phyloP scores from a whole-genome alignment of 2,797 vertebrate genomes.

The Halcyon chelicuti region DNA sequence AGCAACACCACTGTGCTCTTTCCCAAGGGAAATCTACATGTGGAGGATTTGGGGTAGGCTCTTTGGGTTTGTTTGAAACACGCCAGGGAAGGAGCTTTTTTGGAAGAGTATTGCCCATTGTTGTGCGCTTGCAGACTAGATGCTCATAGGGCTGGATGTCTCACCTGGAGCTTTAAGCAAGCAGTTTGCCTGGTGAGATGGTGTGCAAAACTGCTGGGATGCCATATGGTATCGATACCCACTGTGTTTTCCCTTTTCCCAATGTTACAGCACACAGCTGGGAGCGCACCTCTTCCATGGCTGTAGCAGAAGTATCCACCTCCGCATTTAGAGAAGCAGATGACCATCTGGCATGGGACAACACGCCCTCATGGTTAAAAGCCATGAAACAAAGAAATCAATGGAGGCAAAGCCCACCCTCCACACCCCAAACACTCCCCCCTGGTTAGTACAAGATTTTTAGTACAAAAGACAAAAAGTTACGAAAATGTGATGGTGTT shows the following conservation, averaged over 20 bases:
- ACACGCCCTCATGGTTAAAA: background rate
- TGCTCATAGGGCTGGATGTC: accelerated
- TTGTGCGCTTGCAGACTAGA: background rate
- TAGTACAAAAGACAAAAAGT: background rate
- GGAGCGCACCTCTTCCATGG: background rate
- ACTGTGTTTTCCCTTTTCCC: background rate
- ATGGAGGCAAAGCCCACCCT: background rate
- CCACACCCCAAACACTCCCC: background rate
- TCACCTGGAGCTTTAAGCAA: background rate
- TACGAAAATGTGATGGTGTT: background rate
- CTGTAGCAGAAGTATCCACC: background rate
- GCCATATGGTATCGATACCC: background rate
- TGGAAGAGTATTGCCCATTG: background rate
- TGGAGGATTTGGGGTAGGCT: background rate
- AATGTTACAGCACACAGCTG: accelerated
- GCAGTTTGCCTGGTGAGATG: background rate
- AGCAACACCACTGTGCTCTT: background rate
- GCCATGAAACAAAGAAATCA: background rate
- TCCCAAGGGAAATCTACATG: background rate
- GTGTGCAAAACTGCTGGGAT: background rate
- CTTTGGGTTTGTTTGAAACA: background rate
- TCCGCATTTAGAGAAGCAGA: background rate
- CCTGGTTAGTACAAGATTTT: background rate
- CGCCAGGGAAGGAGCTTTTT: background rate
- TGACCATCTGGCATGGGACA: background rate